phyloP scores from a whole-genome alignment of 2,888 invertebrate species.

The Oligia latruncula region DNA sequence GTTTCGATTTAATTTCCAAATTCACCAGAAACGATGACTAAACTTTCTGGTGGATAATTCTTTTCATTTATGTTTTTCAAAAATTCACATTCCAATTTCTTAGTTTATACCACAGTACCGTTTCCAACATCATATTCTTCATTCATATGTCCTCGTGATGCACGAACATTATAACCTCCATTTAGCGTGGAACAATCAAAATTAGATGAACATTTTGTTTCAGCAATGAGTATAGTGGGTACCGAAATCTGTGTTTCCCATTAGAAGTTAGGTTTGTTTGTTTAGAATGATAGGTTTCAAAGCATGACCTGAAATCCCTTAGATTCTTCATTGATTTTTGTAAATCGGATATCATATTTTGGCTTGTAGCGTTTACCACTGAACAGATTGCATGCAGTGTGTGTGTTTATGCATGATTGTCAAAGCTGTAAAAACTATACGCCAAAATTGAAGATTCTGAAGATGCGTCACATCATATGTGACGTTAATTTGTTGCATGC shows the following conservation, averaged over 20 bases:
- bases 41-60: conserved; percentile 16
- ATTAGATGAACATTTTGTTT: conserved; percentile 68
- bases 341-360: conserved; percentile 51
- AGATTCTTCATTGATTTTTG: conserved; percentile 53
- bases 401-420: conserved; percentile 25
- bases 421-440: conserved; percentile 47
- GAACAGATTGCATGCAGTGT: conserved; percentile 43
- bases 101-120: conserved; percentile 55
- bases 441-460: conserved; percentile 33
- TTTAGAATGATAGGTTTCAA: conserved; percentile 70
- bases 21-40: conserved; percentile 12
- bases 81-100: conserved; percentile 12
- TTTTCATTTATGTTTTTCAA: conserved; percentile 34
- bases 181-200: conserved; percentile 68
- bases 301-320: conserved; percentile 77
- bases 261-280: conserved; percentile 80
- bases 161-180: conserved; percentile 78
- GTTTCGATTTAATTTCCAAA: conserved; percentile 33
- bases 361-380: conserved; percentile 46
- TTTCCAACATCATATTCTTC: conserved; percentile 67
- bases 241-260: conserved; percentile 77
- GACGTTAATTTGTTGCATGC: conserved; percentile 55
- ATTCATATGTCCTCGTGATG: conserved; percentile 74
- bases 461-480: not conserved
- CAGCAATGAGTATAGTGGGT: conserved; percentile 87